Base-by-base conservation (phyloP, 2,888 invertebrate species). In the Nasonia oneida region DNA sequence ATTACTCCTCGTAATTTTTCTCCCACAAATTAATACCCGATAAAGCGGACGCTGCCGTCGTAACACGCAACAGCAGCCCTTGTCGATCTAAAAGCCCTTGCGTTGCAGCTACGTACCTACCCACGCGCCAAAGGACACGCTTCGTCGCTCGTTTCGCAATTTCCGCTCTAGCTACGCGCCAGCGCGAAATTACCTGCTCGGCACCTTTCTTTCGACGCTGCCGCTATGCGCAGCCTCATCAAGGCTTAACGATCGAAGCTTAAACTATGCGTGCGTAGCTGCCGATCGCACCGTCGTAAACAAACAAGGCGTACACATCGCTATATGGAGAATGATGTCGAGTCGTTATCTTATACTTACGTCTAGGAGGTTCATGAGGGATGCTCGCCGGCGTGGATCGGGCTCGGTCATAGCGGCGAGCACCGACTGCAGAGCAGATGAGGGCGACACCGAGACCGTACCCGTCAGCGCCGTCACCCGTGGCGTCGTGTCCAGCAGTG, bases 301-400 rank as follows among this genome's bases (percentile, higher is more conserved):
- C 64, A 64, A 64, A 64, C 64, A 23, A 47, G 8, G n/a, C n/a
- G 50, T 29, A 29, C 14, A 23, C 15, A n/a, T 57, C 57, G 47
- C 47, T 47, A 12, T 47, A 47, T 47, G 10, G 12, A 29, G 29
- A 47, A 12, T 47, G 1, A 47, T 8, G 12, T 12, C n/a, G 6
- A 57, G 57, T 0, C 15, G 18, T 23, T 64, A n/a, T 14, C 37
- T 18, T 64, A 79, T 86, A 95, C 95, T 95, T 92, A 95, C 95
- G 90, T 95, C 95, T 53, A 95, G 93, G 75, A 95, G 94, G 93
- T 95, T 94, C 95, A 95, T 95, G 88, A 95, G 93, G 81, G 95
- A 95, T 75, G 95, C 95, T 88, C 95, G 94, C 83, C 94, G 91
- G 80, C 94, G 91, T 57, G 94, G 94, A 90, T 95, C 94, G 83